Conservation (phyloP, 2,797 vertebrate species). For the Halcyon smyrnensis region DNA sequence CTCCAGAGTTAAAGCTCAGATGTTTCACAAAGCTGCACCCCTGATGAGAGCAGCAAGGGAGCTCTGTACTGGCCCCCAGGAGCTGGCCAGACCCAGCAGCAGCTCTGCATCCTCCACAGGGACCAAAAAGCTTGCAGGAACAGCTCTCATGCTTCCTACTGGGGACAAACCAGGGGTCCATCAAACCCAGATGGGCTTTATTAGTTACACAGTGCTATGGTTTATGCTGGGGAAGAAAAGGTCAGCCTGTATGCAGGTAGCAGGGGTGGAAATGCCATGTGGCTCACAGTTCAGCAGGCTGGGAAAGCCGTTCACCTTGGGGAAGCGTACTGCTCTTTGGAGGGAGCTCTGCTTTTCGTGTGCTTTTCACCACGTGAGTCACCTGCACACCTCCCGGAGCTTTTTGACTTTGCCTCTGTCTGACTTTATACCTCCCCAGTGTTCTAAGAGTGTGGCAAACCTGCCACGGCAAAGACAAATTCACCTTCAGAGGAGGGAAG, state of each 20-base stretch:
- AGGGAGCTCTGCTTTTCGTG: not conserved
- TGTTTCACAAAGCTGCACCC: not conserved
- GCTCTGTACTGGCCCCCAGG: not conserved
- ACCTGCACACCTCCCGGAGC: not conserved
- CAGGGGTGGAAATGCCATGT: not conserved
- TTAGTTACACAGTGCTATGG: not conserved
- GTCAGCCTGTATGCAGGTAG: not conserved
- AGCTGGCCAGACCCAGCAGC: not conserved
- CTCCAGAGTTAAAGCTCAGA: not conserved
- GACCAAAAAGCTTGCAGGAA: not conserved
- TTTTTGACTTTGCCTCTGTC: constrained; percentile 20
- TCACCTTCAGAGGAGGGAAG: not conserved
- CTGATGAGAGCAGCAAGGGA: not conserved
- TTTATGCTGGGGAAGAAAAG: not conserved
- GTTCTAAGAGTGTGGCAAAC: not conserved
- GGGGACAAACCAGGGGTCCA: not conserved
- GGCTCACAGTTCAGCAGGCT: not conserved
- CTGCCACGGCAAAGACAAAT: not conserved
- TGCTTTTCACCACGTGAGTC: not conserved
- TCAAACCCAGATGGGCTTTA: not conserved
- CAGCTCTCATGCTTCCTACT: not conserved
- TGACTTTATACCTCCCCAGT: not conserved
- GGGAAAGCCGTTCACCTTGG: not conserved
- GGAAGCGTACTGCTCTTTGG: not conserved
- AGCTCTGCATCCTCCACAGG: not conserved